Evolutionary conservation across 2,797 vertebrate genomes (phyloP), one percentile per base, ranked within the genome.

Genomic region (Trachurus trachurus): DNA sequence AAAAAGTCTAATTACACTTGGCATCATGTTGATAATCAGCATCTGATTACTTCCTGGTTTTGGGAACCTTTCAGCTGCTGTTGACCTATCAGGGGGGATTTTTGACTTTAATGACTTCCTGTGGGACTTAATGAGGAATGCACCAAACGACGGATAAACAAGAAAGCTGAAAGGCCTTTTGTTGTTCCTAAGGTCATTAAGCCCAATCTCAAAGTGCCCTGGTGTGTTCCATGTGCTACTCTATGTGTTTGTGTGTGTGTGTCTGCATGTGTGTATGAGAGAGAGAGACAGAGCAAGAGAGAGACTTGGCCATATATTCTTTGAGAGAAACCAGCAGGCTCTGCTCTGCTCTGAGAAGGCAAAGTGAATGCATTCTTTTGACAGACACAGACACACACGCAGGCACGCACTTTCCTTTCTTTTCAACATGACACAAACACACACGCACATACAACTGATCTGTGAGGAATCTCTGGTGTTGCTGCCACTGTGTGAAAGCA

Each of bases 41-140:
- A 67, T 63, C 73, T 92, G 89, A 93, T 93, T 91, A 82, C 84
- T 92, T 93, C 91, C 92, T 91, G 90, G 66, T 89, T 93, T 86
- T 60, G 84, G 84, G 67, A 89, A 90, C 87, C 89, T 92, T 90
- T 89, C 84, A 88, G 83, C 84, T 89, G 90, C 89, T 78, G 81
- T 89, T 92, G 90, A 92, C 93, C 92, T 90, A 88, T 86, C 83
- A 83, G 72, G 65, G 49, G 47, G 45, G 74, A 86, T 84, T 87
- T 83, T 60, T 78, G 67, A 76, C 59, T 82, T 81, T 91, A 92
- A 91, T 53, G 40, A 91, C 84, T 91, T 93, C 92, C 92, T 91
- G 86, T 87, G 89, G 80, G 87, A 91, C 82, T 87, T 87, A 90
- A 91, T 85, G 84, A 89, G 88, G 73, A 39, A 81, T 66, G 63